Evolutionary conservation across 2,113 vertebrate genomes (phyloP), one percentile per base, ranked within the genome.

Genomic region (Salminus brasiliensis): DNA sequence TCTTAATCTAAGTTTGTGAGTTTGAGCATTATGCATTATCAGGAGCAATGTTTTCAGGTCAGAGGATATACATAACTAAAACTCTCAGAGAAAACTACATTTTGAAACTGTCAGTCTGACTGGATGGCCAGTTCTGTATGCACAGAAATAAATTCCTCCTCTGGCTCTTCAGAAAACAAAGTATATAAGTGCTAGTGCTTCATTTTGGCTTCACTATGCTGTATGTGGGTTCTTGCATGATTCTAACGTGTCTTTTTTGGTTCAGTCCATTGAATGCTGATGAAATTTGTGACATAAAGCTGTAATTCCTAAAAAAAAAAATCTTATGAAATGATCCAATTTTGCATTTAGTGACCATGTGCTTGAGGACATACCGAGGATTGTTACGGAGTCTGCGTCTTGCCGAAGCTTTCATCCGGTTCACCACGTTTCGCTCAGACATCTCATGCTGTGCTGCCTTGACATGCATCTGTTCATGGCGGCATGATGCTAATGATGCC

Each of bases 121-220:
- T 6, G 29, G 23, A 27, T 29, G 62, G 32, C 36, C 62, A 34
- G 62, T 32, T 76, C 30, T 49, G 8, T 41, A 36, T 52, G 59
- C 29, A 53, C 60, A 76, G 29, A 66, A 53, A 67, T 32, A 36
- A 53, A 39, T 39, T 39, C 45, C 62, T 67, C 62, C 45, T 10
- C 15, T 53, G 62, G 62, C 45, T 76, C 62, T 76, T 34, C 16
- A 7, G 47, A 41, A 13, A 30, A 49, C 15, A 29, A 32, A 18
- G n/a, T 76, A 49, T 74, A 29, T 62, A 67, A 52, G 60, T 36
- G 49, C 32, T 13, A 53, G 45, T 53, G 63, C 62, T 39, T 36
- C 23, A 5, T 55, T 47, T 76, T n/a, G n/a, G n/a, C n/a, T n/a
- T n/a, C n/a, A n/a, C n/a, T n/a, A 23, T 76, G 30, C 36, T 41